A percentile compares a stretch with the other conserved stretches of the same genome.
Conservation (phyloP, 2,888 invertebrate species). For the Acrocera orbiculus region DNA sequence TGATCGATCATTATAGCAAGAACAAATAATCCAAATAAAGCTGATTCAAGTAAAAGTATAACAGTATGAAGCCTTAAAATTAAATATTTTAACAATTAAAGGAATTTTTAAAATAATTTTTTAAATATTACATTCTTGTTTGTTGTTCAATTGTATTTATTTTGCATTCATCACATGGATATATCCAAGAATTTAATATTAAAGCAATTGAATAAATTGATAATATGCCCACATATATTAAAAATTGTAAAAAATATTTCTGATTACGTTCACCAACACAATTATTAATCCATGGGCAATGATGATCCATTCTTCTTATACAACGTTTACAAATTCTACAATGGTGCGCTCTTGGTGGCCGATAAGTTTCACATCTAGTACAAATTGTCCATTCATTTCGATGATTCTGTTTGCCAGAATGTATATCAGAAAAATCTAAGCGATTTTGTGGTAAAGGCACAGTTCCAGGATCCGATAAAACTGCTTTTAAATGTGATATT, state of each 20-base stretch:
- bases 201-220: conserved; percentile 49
- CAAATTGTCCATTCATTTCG: conserved; percentile 63
- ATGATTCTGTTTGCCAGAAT: conserved; percentile 38
- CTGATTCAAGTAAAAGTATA: conserved; percentile 59
- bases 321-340: conserved; percentile 75
- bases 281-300: conserved; percentile 87
- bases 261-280: conserved; percentile 85
- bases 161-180: conserved; percentile 48
- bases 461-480: conserved; percentile 76
- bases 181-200: conserved; percentile 53
- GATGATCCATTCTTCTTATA: conserved; percentile 38
- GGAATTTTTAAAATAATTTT: not conserved
- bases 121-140: conserved; percentile 58
- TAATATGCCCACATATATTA: conserved; percentile 56
- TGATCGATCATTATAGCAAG: conserved; percentile 74
- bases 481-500: conserved; percentile 66
- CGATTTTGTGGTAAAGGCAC: conserved; percentile 58
- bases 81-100: conserved; percentile 4
- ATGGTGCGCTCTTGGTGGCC: conserved; percentile 73
- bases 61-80: conserved; percentile 58
- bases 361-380: conserved; percentile 59
- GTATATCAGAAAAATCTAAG: conserved; percentile 65
- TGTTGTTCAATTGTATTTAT: conserved; percentile 48
- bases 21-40: conserved; percentile 76
- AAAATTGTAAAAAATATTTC: conserved; percentile 79